Evolutionary conservation across 2,888 invertebrate species (phyloP), one percentile per base, ranked within the genome.

Genomic region (Perithous albicinctus): DNA sequence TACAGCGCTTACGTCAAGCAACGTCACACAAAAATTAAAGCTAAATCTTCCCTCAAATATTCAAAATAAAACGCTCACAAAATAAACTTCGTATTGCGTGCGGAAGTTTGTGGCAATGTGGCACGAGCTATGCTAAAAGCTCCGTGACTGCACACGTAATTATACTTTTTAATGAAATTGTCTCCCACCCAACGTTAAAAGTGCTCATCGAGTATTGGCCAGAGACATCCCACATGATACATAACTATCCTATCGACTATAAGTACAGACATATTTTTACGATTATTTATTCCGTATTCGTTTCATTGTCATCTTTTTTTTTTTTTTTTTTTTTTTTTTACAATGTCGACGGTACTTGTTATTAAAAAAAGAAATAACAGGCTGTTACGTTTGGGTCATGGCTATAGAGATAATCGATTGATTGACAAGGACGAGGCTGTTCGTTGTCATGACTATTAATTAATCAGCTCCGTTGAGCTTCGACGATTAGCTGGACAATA

Each of bases 91-190:
- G 48, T 10, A 48, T 48, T 48, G 61, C 32, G 26, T 35, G 41
- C 43, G n/a, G 10, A 29, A 29, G 29, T n/a, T n/a, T n/a, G n/a
- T 29, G 29, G 29, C 29, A 29, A 29, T 5, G 5, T 5, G 29
- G 12, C 2, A n/a, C 18, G n/a, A 51, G 66, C 41, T 61, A 41
- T 48, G 56, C 38, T 46, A 59, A 59, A 61, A 72, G 10, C 59
- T 51, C 23, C 48, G 59, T 32, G 66, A 35, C 43, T 26, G 35
- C 43, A 66, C 46, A 61, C 35, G 15, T 23, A 32, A 76, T 73
- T 66, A 76, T 76, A 70, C 72, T 76, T 80, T 76, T 64, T 72
- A 76, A 80, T 76, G 66, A 35, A 75, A 48, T n/a, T 29, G 1
- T n/a, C 10, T 20, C 26, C 54, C 26, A n/a, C 41, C 3, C 23